Conservation (phyloP, 2,888 invertebrate genomes). For the Tipula lateralis region DNA sequence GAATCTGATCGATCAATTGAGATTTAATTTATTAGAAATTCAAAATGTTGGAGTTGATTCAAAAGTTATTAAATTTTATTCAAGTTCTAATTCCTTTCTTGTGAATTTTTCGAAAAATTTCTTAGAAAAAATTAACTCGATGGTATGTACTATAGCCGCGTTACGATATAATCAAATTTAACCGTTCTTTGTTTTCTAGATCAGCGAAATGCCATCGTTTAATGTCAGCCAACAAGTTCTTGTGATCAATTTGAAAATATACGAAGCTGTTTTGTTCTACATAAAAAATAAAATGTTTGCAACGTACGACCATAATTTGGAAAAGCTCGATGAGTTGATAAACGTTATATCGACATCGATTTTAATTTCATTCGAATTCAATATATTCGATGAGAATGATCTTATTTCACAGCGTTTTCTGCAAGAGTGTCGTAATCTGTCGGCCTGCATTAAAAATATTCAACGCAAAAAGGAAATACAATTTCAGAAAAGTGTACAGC, state of each 20-base stretch:
- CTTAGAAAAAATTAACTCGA: background rate
- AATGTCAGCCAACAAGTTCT: background rate
- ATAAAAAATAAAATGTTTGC: conserved; percentile 26
- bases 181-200: background rate
- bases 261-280: background rate
- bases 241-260: background rate
- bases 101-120: conserved; percentile 26
- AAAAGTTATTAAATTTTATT: background rate
- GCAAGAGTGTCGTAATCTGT: background rate
- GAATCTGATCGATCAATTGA: background rate
- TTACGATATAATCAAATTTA: background rate
- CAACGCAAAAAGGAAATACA: conserved; percentile 4
- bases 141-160: background rate
- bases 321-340: background rate
- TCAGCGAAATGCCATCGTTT: background rate
- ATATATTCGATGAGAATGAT: background rate
- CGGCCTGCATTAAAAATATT: background rate
- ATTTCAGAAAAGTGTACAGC: background rate
- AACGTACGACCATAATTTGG: background rate
- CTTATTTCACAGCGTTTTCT: background rate
- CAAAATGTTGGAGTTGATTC: background rate
- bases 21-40: background rate
- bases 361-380: background rate
- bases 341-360: background rate
- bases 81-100: background rate